Conservation (phyloP, 2,113 vertebrate species). For the Isurus oxyrinchus region DNA sequence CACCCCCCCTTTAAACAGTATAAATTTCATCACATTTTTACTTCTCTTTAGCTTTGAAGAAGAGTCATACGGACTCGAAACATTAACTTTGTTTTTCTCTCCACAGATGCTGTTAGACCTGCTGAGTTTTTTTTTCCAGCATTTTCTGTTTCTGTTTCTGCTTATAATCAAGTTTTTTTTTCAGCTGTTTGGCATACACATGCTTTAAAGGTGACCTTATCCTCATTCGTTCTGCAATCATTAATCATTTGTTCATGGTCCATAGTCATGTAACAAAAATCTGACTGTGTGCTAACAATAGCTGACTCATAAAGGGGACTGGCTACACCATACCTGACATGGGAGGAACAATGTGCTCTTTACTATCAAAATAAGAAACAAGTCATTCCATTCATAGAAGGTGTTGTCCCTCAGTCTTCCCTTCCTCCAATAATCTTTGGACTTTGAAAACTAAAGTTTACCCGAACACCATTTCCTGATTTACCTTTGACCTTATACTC, state of each 20-base stretch:
- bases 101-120: no score
- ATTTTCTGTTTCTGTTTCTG: not conserved
- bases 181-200: not conserved
- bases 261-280: not conserved
- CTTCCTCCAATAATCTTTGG: not conserved
- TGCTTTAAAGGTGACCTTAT: not conserved
- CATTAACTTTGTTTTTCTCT: no score
- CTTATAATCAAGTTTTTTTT: not conserved
- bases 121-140: no score
- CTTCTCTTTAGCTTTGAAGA: no score
- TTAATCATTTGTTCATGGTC: not conserved
- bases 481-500: no score
- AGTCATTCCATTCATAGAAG: not conserved
- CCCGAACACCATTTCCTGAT: no score
- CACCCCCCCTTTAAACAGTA: no score
- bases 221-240: not conserved
- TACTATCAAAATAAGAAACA: not conserved
- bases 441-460: not conserved
- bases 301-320: not conserved
- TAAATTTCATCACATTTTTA: no score
- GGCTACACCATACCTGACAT: not conserved
- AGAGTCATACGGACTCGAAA: no score
- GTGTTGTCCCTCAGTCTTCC: not conserved
- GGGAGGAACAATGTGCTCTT: not conserved
- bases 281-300: not conserved